Conservation (phyloP, 2,113 vertebrate genomes). For the Sinocyclocheilus anophthalmus region DNA sequence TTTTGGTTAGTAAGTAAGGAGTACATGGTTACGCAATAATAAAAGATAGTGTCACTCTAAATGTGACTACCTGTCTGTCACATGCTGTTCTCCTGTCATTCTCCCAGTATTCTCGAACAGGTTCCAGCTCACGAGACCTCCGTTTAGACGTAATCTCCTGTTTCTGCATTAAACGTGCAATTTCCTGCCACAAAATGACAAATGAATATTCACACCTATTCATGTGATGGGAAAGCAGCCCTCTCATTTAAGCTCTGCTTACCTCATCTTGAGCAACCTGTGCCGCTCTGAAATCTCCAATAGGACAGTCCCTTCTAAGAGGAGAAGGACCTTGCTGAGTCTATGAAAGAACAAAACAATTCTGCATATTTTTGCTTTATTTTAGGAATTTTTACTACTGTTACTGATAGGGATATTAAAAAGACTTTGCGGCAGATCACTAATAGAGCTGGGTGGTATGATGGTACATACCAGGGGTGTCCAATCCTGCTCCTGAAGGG, state of each 20-base stretch:
- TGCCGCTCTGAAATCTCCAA: constrained; percentile 71
- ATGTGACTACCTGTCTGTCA: constrained; percentile 65
- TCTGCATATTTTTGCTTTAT: not conserved
- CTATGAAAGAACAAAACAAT: constrained; percentile 44
- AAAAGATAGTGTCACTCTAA: not conserved
- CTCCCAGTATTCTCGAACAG: constrained; percentile 61
- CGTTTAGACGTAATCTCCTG: constrained; percentile 76
- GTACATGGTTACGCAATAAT: not conserved
- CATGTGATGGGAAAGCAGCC: not conserved
- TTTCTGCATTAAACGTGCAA: constrained; percentile 81
- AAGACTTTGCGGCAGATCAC: not conserved
- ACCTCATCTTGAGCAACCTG: constrained; percentile 81
- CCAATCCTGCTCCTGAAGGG: too few species aligned
- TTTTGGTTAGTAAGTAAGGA: too few species aligned
- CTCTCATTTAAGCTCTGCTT: not conserved
- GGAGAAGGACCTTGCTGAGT: constrained; percentile 41
- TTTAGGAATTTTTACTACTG: not conserved
- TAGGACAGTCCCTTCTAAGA: constrained; percentile 47
- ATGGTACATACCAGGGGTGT: too few species aligned
- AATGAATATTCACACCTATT: too few species aligned
- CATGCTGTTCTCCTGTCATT: constrained; percentile 61
- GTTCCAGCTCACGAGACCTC: constrained; percentile 67
- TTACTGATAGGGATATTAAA: not conserved
- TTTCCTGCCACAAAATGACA: constrained; percentile 68
- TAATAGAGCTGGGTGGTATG: too few species aligned